These are phyloP conservation scores for Thamnophis elegans DNA, from an alignment of 2,797 vertebrate genomes.

Conservation along the genomic window DNA sequence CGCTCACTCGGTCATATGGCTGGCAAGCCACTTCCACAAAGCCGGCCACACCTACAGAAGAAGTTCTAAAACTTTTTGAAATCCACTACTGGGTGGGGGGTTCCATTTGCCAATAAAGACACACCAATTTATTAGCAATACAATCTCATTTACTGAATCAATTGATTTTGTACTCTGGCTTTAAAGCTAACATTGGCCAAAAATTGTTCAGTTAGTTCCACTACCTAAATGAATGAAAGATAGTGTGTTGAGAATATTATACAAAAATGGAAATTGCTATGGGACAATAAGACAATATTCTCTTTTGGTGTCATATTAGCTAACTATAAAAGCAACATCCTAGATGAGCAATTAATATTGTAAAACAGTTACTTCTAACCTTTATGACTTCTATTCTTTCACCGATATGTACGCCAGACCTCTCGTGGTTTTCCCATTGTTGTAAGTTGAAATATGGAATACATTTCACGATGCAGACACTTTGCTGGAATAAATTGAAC, in stretches of 20 bases:
- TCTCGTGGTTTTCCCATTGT: not conserved
- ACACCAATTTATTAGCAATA: not conserved
- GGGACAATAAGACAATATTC: not conserved
- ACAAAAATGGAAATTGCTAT: not conserved
- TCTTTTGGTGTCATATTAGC: not conserved
- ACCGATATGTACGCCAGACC: not conserved
- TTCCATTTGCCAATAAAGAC: not conserved
- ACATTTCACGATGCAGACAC: not conserved
- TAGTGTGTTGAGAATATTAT: not conserved
- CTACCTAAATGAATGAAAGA: not conserved
- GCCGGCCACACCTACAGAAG: too few relatives aligned
- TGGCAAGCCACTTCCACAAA: too few relatives aligned
- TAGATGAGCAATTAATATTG: not conserved
- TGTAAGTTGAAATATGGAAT: not conserved
- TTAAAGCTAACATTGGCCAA: not conserved
- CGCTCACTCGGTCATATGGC: too few relatives aligned
- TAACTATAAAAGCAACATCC: not conserved
- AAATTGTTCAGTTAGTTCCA: not conserved
- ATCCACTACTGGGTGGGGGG: too few relatives aligned
- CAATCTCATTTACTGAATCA: not conserved
- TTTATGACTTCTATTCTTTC: not conserved
- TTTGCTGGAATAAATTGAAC: slow-evolving; percentile 5
- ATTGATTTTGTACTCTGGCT: not conserved
- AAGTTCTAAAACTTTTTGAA: too few relatives aligned
- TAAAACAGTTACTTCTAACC: not conserved